Evolutionary conservation across 2,797 vertebrate genomes (phyloP).

Genomic region (Lateolabrax maculatus): DNA sequence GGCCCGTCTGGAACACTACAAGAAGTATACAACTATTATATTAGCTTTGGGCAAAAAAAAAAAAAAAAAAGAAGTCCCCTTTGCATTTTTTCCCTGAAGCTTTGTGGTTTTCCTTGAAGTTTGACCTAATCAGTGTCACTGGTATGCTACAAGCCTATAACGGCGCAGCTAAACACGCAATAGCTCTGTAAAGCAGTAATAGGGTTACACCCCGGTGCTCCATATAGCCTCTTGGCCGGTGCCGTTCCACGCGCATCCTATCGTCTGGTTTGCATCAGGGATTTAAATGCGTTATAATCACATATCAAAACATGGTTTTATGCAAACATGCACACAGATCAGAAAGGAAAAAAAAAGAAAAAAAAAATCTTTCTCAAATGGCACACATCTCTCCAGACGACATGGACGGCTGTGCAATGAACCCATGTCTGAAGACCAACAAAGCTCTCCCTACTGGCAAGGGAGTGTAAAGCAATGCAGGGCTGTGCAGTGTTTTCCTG

Average conservation of each 20-base stretch:
- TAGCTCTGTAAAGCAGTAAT: conserved; percentile 79
- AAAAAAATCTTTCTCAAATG: neutral
- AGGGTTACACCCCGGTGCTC: conserved; percentile 76
- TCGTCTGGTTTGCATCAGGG: conserved; percentile 41
- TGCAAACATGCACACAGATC: conserved; percentile 6
- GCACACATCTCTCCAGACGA: neutral
- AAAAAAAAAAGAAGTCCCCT: neutral
- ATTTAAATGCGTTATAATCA: conserved; percentile 12
- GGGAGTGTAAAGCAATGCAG: conserved; percentile 61
- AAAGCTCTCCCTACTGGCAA: conserved; percentile 77
- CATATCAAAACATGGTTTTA: conserved; percentile 8
- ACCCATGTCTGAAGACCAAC: conserved; percentile 26
- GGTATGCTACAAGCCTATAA: conserved; percentile 74
- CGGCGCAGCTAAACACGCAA: conserved; percentile 67
- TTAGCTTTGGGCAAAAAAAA: neutral
- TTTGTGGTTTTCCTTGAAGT: conserved; percentile 52
- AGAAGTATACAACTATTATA: neutral
- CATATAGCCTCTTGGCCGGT: conserved; percentile 48
- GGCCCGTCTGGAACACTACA: neutral
- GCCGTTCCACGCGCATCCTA: conserved; percentile 25
- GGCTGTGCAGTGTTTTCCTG: conserved; percentile 33
- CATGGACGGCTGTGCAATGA: conserved; percentile 6
- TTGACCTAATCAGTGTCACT: conserved; percentile 69
- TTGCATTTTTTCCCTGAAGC: neutral
- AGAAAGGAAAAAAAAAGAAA: too few relatives aligned